Evolutionary conservation across 2,888 invertebrate species (phyloP).

Genomic region (Elysia crispata): DNA sequence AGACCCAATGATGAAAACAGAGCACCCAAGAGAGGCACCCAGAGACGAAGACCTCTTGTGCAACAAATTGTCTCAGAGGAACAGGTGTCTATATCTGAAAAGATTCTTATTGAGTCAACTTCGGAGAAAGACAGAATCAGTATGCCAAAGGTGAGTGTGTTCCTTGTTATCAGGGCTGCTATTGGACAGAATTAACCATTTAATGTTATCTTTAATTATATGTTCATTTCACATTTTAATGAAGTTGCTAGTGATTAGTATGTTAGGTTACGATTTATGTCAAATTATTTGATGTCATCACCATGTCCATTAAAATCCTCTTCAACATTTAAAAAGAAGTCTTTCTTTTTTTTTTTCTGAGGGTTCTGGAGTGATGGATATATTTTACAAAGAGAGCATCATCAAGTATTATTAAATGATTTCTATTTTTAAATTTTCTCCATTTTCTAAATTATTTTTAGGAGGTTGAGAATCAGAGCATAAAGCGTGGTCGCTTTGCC

Average conservation of each 20-base stretch:
- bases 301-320: no score
- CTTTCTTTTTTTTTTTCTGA: neutral
- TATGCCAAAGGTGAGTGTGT: slow-evolving; percentile 64
- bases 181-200: neutral
- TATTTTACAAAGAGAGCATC: neutral
- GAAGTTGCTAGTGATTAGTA: no score
- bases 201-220: neutral
- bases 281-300: neutral
- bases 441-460: neutral
- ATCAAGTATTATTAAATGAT: neutral
- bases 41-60: neutral
- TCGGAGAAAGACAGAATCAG: slow-evolving; percentile 74
- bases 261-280: no score
- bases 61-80: slow-evolving; percentile 53
- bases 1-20: slow-evolving; percentile 41
- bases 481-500: slow-evolving; percentile 54
- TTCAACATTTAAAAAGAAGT: no score
- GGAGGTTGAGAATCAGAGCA: slow-evolving; percentile 41
- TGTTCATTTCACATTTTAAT: no score
- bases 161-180: neutral
- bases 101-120: slow-evolving; percentile 75
- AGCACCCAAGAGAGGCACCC: slow-evolving; percentile 28
- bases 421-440: neutral
- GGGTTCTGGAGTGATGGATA: no score
- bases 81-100: slow-evolving; percentile 72